These are phyloP conservation scores for Lordiphosa stackelbergi DNA, from an alignment of 1,140 invertebrate genomes.

Conservation along the genomic window DNA sequence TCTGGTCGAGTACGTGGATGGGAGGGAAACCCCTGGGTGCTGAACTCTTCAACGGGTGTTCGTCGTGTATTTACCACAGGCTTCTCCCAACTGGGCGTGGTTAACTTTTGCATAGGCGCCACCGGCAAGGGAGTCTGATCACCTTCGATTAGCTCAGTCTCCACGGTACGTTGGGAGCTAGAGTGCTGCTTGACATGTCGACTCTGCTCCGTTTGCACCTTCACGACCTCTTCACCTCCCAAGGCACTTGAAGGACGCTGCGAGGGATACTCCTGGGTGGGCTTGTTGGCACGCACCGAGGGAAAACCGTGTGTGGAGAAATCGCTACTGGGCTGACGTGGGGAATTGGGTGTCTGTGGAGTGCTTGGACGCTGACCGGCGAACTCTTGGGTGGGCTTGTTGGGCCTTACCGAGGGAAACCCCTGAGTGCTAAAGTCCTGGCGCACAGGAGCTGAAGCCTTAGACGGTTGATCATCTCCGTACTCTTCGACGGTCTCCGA, in stretches of 20 bases:
- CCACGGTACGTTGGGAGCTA: slow-evolving; percentile 48
- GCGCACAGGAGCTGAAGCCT: slow-evolving; percentile 15
- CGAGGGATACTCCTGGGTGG: slow-evolving; percentile 61
- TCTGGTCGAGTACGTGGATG: slow-evolving; percentile 32
- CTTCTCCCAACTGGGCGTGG: slow-evolving; percentile 43
- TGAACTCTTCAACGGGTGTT: slow-evolving; percentile 28
- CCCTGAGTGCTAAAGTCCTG: slow-evolving; percentile 50
- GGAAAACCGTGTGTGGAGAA: slow-evolving; percentile 74
- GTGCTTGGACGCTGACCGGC: slow-evolving; percentile 29
- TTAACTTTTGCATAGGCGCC: not conserved
- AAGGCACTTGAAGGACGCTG: slow-evolving; percentile 40
- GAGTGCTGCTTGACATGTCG: slow-evolving; percentile 58
- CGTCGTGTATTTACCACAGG: slow-evolving; percentile 28
- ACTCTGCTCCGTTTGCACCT: slow-evolving; percentile 50
- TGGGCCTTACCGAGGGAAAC: slow-evolving; percentile 45
- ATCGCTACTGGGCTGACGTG: slow-evolving; percentile 23
- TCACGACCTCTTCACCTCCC: slow-evolving; percentile 48
- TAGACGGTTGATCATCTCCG: slow-evolving; percentile 34
- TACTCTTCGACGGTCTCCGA: slow-evolving; percentile 66
- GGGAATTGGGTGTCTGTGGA: slow-evolving; percentile 17
- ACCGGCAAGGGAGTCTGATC: slow-evolving; percentile 10
- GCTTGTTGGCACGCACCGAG: slow-evolving; percentile 66
- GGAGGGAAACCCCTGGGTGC: slow-evolving; percentile 59
- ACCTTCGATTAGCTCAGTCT: slow-evolving; percentile 40
- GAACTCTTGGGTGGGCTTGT: slow-evolving; percentile 54